Evolutionary conservation across 1,140 invertebrate species (phyloP), one percentile per base, ranked within the genome.

Genomic region (Pectinophora gossypiella): DNA sequence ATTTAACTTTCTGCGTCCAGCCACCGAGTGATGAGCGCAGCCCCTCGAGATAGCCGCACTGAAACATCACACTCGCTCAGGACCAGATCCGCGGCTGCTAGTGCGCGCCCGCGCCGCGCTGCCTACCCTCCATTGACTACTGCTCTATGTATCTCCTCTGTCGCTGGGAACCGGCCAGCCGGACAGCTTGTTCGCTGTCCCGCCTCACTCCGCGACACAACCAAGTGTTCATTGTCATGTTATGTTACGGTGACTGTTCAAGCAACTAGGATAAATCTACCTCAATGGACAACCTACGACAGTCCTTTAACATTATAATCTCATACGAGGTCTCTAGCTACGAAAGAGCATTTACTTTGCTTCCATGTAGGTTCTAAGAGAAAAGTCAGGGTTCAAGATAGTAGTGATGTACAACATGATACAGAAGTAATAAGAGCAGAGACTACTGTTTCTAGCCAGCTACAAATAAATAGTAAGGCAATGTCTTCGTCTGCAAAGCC

Each of bases 1-100:
- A 95, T 92, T 95, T 96, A 90, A 95, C 94, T 92, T 94, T 95
- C 92, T 95, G 94, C 89, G 95, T 96, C 91, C 94, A 94, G 90
- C 94, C 94, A 91, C 94, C 95, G 89, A 95, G 93, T 90, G 95
- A 94, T 89, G 93, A 94, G 89, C 94, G 94, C 90, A 95, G 94
- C 90, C 94, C 94, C 91, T 94, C 94, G 90, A 95, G 93, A 94
- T 95, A 95, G 91, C 95, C 94, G 91, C 93, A 92, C 93, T 94
- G 93, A 89, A 89, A 89, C 85, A 87, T 87, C 86, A 89, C 79
- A 84, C 73, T 82, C 75, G 71, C 81, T 87, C 79, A 87, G 80
- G 78, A 78, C 79, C 64, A 72, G 58, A 63, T 58, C 60, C 54
- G 50, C 55, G 63, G 51, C 56, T 54, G 23, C n/a, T n/a, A n/a